Evolutionary conservation across 2,888 invertebrate genomes (phyloP).

Genomic region (Mimumesa dahlbomi): DNA sequence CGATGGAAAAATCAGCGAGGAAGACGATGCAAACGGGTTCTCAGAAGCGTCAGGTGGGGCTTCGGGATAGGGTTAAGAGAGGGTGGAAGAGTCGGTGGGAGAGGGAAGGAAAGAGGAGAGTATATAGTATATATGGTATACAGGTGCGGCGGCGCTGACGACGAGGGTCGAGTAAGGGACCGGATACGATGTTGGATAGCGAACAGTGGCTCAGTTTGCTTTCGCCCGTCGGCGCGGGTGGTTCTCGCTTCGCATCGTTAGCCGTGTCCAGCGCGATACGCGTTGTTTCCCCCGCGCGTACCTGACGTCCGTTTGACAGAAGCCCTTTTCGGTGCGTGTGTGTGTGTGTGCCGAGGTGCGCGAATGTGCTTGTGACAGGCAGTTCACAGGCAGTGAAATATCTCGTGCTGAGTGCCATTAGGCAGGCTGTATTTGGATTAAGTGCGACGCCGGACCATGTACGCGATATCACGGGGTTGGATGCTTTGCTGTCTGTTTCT

Average conservation of each 20-base stretch:
- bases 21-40: conserved; percentile 53
- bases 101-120: conserved; percentile 2
- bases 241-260: conserved; percentile 1
- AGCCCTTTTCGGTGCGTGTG: too few relatives aligned
- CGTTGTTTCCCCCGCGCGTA: too few relatives aligned
- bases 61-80: conserved; percentile 20
- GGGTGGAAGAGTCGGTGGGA: conserved; percentile 38
- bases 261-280: background rate
- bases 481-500: conserved; percentile 33
- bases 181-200: conserved; percentile 42
- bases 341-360: conserved; percentile 1
- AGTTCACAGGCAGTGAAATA: conserved; percentile 16
- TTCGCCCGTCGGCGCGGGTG: conserved; percentile 37
- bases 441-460: conserved; percentile 34
- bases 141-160: conserved; percentile 36
- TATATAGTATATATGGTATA: conserved; percentile 22
- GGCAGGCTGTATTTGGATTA: background rate
- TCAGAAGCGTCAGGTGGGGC: conserved; percentile 51
- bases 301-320: too few relatives aligned
- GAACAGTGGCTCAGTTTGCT: conserved; percentile 49
- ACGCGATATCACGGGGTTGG: conserved; percentile 30
- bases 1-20: conserved; percentile 43
- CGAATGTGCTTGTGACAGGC: conserved; percentile 48
- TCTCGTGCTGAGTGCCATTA: conserved; percentile 3
- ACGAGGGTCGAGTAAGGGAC: background rate